Evolutionary conservation across 2,113 vertebrate species (phyloP), one percentile per base, ranked within the genome.

Genomic region (Colaptes auratus): DNA sequence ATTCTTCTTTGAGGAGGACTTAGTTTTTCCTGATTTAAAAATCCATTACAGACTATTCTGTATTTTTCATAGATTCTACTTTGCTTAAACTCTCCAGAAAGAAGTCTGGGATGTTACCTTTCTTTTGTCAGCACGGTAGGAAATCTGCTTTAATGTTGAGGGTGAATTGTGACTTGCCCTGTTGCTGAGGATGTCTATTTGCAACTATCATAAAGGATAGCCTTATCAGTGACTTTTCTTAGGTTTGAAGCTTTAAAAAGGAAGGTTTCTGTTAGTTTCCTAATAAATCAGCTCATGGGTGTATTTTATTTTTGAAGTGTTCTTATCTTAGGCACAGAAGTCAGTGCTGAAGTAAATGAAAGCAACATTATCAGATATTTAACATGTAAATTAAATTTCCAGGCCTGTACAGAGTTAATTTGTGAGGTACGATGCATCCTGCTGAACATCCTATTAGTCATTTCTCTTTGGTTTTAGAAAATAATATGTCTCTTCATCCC

Each of bases 1-100:
- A 66, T 60, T 77, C 53, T 88, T 93, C 63, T 92, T 84, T 88
- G 46, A 81, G 73, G 20, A 90, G 17, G 59, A 90, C 31, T 92
- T 82, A 27, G 8, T 79, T 86, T 75, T 58, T 81, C n/a, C 55
- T 6, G 24, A 56, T 86, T 56, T 85, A 50, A 94, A 93, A 95
- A 85, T 69, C 66, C 4, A 7, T 72, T 69, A 58, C 36, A 72
- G 56, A 70, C 64, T 89, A 69, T 42, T 82, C 63, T 50, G 35
- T 46, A 53, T 77, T 90, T 82, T 85, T 82, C 3, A 18, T 15
- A 59, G 15, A 65, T 70, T 82, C 10, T 10, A 36, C 24, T 71
- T 82, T 23, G 11, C 80, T 85, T 92, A 85, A 92, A 66, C 25
- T 67, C 71, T 63, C 56, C 36, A 82, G 84, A 93, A 92, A 55